phyloP scores from a whole-genome alignment of 1,140 invertebrate genomes.

The Drosophila orosa region DNA sequence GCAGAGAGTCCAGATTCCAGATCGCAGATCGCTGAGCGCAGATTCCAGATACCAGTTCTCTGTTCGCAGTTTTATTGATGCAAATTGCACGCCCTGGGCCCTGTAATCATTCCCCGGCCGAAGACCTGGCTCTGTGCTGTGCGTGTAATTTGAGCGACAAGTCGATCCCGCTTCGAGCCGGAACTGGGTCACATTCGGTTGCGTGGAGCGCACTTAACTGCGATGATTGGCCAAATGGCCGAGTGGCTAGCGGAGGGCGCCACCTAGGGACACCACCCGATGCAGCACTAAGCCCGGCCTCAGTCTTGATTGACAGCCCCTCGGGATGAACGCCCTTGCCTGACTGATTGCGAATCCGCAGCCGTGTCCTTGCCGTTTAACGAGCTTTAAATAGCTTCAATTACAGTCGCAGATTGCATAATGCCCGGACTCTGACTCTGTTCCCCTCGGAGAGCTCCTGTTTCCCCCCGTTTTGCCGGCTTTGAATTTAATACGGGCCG shows the following conservation, averaged over 20 bases:
- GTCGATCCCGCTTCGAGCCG: slow-evolving; percentile 60
- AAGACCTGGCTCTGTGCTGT: slow-evolving; percentile 56
- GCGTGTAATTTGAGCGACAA: slow-evolving; percentile 82
- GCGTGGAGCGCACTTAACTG: slow-evolving; percentile 66
- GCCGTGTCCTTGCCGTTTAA: slow-evolving; percentile 72
- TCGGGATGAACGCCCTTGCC: slow-evolving; percentile 54
- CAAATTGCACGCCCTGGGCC: slow-evolving; percentile 74
- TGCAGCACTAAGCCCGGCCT: slow-evolving; percentile 1
- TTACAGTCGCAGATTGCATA: slow-evolving; percentile 72
- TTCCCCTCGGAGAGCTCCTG: slow-evolving; percentile 18
- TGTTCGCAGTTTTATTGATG: slow-evolving; percentile 71
- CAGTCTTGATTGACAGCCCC: slow-evolving; percentile 62
- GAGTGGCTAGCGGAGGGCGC: slow-evolving; percentile 45
- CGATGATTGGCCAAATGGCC: slow-evolving; percentile 64
- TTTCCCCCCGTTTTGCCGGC: neutral
- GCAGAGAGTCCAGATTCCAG: slow-evolving; percentile 25
- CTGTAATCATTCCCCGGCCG: slow-evolving; percentile 71
- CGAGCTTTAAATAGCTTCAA: slow-evolving; percentile 77
- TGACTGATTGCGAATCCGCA: slow-evolving; percentile 14
- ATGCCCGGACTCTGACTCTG: slow-evolving; percentile 30
- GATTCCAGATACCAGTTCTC: slow-evolving; percentile 41
- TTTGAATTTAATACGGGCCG: slow-evolving; percentile 42
- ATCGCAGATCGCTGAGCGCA: slow-evolving; percentile 4
- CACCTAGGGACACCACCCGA: slow-evolving; percentile 48
- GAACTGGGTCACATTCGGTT: slow-evolving; percentile 69